Conservation (phyloP, 1,140 invertebrate species). For the Heterodera carotae region DNA sequence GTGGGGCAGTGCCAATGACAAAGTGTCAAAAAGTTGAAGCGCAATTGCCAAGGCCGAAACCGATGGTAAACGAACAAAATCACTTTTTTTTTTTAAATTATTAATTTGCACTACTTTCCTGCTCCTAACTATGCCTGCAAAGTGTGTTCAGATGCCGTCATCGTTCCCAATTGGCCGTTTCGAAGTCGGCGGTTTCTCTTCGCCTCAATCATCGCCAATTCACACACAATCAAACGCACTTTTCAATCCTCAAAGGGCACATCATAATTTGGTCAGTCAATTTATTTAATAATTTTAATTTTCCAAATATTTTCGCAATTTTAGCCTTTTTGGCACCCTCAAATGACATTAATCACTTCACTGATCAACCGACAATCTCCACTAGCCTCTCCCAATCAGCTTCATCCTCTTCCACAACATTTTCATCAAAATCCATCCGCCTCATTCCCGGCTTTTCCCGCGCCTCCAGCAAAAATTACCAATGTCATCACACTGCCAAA, state of each 20-base stretch:
- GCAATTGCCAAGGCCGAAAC: constrained; percentile 8
- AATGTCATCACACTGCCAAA: not conserved
- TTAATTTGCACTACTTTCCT: too few species aligned
- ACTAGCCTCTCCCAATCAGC: constrained; percentile 1
- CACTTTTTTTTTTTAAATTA: too few species aligned
- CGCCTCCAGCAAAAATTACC: not conserved
- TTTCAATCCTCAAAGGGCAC: not conserved
- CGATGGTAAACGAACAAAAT: not conserved
- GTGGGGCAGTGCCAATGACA: not conserved
- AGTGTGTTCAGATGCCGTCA: not conserved
- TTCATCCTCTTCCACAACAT: not conserved
- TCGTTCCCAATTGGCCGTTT: not conserved
- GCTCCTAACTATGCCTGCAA: too few species aligned
- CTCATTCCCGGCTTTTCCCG: not conserved
- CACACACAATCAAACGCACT: not conserved
- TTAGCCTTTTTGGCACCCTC: not conserved
- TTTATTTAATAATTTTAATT: too few species aligned
- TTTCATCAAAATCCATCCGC: not conserved
- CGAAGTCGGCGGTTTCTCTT: not conserved
- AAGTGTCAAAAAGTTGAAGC: not conserved
- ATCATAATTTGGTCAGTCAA: not conserved
- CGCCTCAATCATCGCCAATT: not conserved
- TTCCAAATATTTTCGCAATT: too few species aligned
- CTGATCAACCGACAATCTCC: not conserved
- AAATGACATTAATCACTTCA: not conserved